phyloP scores from a whole-genome alignment of 2,113 vertebrate species.

The Cinclus mexicanus region DNA sequence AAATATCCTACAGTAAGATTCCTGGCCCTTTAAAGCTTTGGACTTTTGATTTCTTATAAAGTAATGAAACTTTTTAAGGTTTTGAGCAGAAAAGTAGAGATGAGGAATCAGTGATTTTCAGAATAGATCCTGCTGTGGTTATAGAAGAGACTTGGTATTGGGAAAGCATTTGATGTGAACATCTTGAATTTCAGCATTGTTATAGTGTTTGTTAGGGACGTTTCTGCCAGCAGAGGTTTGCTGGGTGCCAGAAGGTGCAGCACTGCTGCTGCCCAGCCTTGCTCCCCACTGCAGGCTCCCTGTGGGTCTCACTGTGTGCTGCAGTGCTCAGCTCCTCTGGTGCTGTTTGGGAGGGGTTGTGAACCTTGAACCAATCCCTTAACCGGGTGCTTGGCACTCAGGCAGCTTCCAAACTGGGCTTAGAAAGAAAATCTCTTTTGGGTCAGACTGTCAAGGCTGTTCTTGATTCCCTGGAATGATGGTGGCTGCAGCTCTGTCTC shows the following conservation, averaged over 20 bases:
- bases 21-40: background rate
- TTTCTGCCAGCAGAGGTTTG: background rate
- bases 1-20: background rate
- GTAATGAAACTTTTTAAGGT: background rate
- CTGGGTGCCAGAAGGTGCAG: background rate
- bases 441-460: background rate
- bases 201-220: rapidly evolving
- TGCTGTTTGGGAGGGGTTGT: background rate
- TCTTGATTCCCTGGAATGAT: background rate
- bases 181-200: background rate
- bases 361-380: background rate
- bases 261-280: background rate
- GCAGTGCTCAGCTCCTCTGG: background rate
- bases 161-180: background rate
- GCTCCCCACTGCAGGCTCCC: background rate
- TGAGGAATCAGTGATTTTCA: background rate
- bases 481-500: background rate
- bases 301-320: rapidly evolving
- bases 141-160: background rate
- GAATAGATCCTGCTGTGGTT: background rate
- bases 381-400: background rate
- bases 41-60: background rate
- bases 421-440: background rate
- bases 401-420: background rate
- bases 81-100: background rate